Percentiles rank a stretch among this genome's conserved stretches.
Evolutionary conservation across 2,113 vertebrate genomes (phyloP).

Genomic region (Hemiprocne comata): DNA sequence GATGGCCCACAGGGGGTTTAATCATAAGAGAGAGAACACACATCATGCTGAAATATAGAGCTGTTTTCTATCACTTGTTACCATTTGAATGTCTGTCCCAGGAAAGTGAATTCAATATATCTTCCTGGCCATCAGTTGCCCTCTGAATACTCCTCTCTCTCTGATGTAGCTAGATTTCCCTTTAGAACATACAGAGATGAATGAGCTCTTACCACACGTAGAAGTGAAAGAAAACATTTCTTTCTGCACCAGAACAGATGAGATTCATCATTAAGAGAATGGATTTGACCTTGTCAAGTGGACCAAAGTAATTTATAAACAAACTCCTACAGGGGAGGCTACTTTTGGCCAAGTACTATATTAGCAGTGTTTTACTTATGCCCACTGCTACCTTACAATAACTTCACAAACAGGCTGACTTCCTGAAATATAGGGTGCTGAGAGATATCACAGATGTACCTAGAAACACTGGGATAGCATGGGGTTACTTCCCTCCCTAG

Average conservation of each 20-base stretch:
- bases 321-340: conserved; percentile 78
- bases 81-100: conserved; percentile 82
- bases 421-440: conserved; percentile 68
- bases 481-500: conserved; percentile 51
- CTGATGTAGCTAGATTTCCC: conserved; percentile 82
- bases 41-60: conserved; percentile 81
- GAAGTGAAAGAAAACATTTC: conserved; percentile 87
- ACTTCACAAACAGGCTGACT: conserved; percentile 64
- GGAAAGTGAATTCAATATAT: conserved; percentile 87
- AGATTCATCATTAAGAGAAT: conserved; percentile 95
- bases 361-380: conserved; percentile 67
- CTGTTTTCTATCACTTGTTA: conserved; percentile 88
- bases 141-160: conserved; percentile 81
- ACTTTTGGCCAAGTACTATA: conserved; percentile 71
- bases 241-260: conserved; percentile 86
- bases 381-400: conserved; percentile 67
- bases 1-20: conserved; percentile 82
- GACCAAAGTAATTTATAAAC: conserved; percentile 94
- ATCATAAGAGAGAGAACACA: conserved; percentile 78
- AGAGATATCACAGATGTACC: conserved; percentile 59
- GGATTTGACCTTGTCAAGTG: conserved; percentile 96
- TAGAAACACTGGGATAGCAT: conserved; percentile 11
- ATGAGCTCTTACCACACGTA: conserved; percentile 87
- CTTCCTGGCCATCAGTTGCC: conserved; percentile 86
- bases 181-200: conserved; percentile 84